Percentiles rank a stretch among this genome's conserved stretches.
These are phyloP conservation scores for Calyptommatus sinebrachiatus DNA, from an alignment of 2,113 vertebrate genomes.

Conservation along the genomic window DNA sequence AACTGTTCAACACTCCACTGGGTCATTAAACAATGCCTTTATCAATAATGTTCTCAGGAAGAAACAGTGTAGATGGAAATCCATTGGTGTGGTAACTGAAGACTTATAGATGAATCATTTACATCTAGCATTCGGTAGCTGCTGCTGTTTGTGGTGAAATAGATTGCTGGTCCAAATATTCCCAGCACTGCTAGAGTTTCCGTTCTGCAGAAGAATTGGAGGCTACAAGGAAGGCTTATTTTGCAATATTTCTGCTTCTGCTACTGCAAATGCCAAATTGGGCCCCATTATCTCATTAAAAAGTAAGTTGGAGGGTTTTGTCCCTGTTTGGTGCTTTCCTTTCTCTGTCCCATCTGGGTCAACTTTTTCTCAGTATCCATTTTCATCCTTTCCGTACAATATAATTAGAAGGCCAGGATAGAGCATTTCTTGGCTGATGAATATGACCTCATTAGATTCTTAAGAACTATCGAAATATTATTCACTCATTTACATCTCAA, in stretches of 20 bases:
- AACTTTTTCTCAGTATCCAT: conserved; percentile 32
- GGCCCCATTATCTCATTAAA: neutral
- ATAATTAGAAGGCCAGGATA: conserved; percentile 54
- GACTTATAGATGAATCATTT: too few relatives aligned
- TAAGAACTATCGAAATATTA: conserved; percentile 34
- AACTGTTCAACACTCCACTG: too few relatives aligned
- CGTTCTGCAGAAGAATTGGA: neutral
- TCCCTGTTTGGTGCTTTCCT: neutral
- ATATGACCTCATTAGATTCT: conserved; percentile 60
- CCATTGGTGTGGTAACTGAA: too few relatives aligned
- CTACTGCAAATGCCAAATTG: neutral
- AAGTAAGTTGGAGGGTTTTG: neutral
- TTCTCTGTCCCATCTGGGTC: neutral
- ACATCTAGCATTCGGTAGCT: too few relatives aligned
- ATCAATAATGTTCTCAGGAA: too few relatives aligned
- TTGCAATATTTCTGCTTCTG: neutral
- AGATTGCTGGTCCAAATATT: too few relatives aligned
- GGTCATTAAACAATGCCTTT: too few relatives aligned
- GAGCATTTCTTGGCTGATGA: conserved; percentile 29
- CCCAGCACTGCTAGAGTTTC: too few relatives aligned
- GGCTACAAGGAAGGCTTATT: neutral
- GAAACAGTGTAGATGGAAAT: too few relatives aligned
- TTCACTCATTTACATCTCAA: conserved; percentile 53
- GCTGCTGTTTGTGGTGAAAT: too few relatives aligned
- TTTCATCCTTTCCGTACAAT: conserved; percentile 41